A percentile compares a stretch with the other conserved stretches of the same genome.
Evolutionary conservation across 2,797 vertebrate genomes (phyloP).

Genomic region (Iguana delicatissima): DNA sequence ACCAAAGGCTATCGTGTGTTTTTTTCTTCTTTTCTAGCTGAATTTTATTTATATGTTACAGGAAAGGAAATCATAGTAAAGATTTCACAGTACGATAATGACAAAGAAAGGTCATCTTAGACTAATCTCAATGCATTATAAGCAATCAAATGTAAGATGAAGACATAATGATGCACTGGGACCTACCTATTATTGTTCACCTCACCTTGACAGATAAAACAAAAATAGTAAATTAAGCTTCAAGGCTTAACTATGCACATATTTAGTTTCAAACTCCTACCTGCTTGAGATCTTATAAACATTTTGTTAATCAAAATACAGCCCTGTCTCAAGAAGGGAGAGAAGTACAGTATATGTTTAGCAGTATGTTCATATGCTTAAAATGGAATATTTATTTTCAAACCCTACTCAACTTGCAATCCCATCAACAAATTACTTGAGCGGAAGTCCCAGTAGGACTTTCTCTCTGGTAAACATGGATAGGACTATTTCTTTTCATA

Average conservation of each 20-base stretch:
- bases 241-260: neutral
- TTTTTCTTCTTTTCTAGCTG: neutral
- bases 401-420: neutral
- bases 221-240: neutral
- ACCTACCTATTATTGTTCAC: neutral
- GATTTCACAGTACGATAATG: neutral
- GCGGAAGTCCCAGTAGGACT: neutral
- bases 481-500: neutral
- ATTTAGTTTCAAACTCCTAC: neutral
- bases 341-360: neutral
- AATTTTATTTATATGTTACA: neutral
- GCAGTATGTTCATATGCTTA: neutral
- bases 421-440: neutral
- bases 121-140: neutral
- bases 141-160: conserved; percentile 15
- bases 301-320: conserved; percentile 5
- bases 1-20: neutral
- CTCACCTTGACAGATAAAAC: neutral
- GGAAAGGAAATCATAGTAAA: neutral
- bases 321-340: neutral
- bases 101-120: neutral
- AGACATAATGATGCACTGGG: neutral
- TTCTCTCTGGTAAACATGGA: neutral
- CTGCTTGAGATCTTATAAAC: neutral
- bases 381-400: neutral